Evolutionary conservation across 2,797 vertebrate genomes (phyloP), one percentile per base, ranked within the genome.

Genomic region (Cottoperca gobio): DNA sequence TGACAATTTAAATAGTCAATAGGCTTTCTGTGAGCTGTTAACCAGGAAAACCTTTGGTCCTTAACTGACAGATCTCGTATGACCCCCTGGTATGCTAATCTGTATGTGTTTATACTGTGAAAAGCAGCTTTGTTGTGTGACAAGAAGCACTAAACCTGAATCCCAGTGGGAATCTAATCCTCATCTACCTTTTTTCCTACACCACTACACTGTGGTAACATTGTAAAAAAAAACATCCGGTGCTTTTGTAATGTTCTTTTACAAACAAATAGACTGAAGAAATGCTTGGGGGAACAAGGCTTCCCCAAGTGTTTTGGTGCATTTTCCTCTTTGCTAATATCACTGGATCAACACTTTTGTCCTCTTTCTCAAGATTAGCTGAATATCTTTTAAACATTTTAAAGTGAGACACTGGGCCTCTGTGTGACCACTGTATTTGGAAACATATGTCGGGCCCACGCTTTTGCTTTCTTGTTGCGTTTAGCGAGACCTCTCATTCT

Each of bases 101-200:
- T 75, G 60, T 28, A 5, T 55, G 37, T 81, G 74, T 86, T 78
- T 81, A 72, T 64, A 46, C 12, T 16, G 33, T 57, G 48, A 73
- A 81, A 88, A 76, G 65, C 69, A 49, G 72, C 62, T 77, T 76
- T 81, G 65, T 69, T 70, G 55, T 50, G 16, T 63, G 35, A 70
- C 53, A 39, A 45, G 31, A 50, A 66, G 21, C 58, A 40, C 49
- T 46, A 64, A 81, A 42, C 59, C 52, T 24, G 28, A 53, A 61
- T 13, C 23, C 42, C 1, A n/a, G 61, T 7, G 13, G 2, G 48
- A 70, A 64, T 68, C 28, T 48, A 24, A 57, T 19, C 28, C 42
- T 35, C 1, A 2, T 39, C 5, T 23, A 65, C 12, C 11, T n/a
- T 31, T 54, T 76, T 54, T 49, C 67, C 16, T 35, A 33, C n/a